These are phyloP conservation scores for Oryzias woworae DNA, from an alignment of 2,113 vertebrate genomes.

Conservation along the genomic window DNA sequence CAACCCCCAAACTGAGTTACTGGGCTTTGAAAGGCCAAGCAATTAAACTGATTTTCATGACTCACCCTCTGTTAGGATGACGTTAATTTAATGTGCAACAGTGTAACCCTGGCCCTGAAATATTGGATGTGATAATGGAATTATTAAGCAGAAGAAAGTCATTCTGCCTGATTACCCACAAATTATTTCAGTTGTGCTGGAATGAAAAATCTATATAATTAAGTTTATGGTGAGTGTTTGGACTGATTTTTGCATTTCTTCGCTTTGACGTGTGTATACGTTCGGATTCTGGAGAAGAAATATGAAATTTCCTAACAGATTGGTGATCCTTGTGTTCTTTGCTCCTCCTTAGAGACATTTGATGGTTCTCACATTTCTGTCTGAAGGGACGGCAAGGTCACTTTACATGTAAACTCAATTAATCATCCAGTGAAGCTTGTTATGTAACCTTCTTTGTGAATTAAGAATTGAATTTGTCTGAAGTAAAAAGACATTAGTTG, in stretches of 20 bases:
- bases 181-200: constrained; percentile 4
- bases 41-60: constrained; percentile 2
- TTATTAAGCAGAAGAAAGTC: constrained; percentile 14
- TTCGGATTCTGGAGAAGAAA: too few relatives aligned
- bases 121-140: constrained; percentile 8
- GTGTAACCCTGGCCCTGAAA: not conserved
- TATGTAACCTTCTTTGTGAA: too few relatives aligned
- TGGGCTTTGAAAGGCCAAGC: not conserved
- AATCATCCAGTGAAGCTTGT: too few relatives aligned
- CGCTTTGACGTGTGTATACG: too few relatives aligned
- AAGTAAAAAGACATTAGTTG: too few relatives aligned
- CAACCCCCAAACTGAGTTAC: not conserved
- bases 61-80: not conserved
- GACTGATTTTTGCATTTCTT: not conserved
- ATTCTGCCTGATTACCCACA: constrained; percentile 5
- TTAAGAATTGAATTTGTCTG: too few relatives aligned
- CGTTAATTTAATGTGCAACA: constrained; percentile 10
- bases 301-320: too few relatives aligned
- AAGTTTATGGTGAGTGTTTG: not conserved
- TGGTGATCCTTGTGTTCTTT: too few relatives aligned
- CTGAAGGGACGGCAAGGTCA: too few relatives aligned
- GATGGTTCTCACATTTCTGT: too few relatives aligned
- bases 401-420: too few relatives aligned
- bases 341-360: too few relatives aligned
- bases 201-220: constrained; percentile 17